Conservation (phyloP, 1,140 invertebrate species). For the Metopolophium dirhodum region DNA sequence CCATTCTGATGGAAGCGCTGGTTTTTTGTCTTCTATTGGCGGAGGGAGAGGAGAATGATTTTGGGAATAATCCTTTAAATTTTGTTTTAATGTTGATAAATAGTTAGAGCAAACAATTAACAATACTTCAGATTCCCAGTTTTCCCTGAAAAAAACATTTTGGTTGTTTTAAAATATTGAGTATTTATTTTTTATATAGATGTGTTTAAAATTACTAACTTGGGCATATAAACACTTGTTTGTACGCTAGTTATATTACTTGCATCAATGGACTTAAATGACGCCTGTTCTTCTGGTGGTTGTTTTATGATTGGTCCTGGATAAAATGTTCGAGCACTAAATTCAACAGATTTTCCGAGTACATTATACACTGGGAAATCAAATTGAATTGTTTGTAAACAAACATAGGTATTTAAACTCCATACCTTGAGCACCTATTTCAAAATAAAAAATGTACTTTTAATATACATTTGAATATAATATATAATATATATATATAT, state of each 20-base stretch:
- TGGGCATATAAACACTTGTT: constrained; percentile 42
- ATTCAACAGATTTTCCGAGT: constrained; percentile 64
- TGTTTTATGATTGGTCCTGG: constrained; percentile 64
- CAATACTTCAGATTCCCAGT: constrained; percentile 59
- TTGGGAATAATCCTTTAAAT: constrained; percentile 1
- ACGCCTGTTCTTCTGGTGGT: constrained; percentile 52
- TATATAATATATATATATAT: no score
- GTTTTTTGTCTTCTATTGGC: constrained; percentile 60
- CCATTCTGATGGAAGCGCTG: constrained; percentile 61
- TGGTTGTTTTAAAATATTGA: background rate
- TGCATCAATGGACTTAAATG: constrained; percentile 39
- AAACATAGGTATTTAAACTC: constrained; percentile 66
- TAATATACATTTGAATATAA: background rate
- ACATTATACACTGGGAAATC: constrained; percentile 66
- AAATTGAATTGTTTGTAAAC: constrained; percentile 66
- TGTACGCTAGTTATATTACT: constrained; percentile 49
- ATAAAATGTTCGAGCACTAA: constrained; percentile 65
- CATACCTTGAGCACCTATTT: constrained; percentile 66
- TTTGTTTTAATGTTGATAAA: constrained; percentile 59
- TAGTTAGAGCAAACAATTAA: constrained; percentile 64
- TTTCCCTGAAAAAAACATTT: constrained; percentile 24
- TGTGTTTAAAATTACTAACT: background rate
- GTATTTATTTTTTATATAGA: background rate
- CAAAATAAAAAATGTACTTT: background rate
- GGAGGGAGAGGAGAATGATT: constrained; percentile 60